Base-by-base conservation (phyloP, 2,797 vertebrate species). In the Craterocephalus amniculus region DNA sequence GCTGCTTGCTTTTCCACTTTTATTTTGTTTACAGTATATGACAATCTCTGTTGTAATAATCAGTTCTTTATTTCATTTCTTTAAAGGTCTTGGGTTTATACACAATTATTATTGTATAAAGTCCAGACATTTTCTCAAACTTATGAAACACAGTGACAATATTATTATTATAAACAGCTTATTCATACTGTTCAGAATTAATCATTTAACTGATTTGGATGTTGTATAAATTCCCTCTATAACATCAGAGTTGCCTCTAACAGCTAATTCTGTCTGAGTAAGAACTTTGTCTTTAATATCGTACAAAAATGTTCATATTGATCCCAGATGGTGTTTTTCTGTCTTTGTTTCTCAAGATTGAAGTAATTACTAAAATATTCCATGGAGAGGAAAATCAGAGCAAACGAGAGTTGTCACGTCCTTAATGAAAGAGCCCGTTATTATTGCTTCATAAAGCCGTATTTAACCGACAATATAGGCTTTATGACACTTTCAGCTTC, bases 401-500 rank as follows among this genome's bases (percentile, higher is more conserved):
- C 76, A 84, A 88, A 85, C 22, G 51, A 65, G 72, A 84, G 72
- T 75, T 88, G 91, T 89, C 85, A 73, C 81, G 83, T 58, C 73
- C 58, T 79, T 84, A 83, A 89, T 89, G 86, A 87, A 91, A 90
- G 78, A 80, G 74, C 63, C 78, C 81, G 81, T 87, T 88, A 84
- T 88, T 87, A 89, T 88, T 90, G 67, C 76, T 78, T 86, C 74
- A 86, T 83, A 84, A 79, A 57, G 79, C 64, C 68, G 58, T 29
- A 9, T 81, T 81, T 88, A 77, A 84, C 81, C 64, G 79, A 89
- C 81, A 89, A 83, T 83, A 73, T 84, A 73, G 78, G 73, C 86
- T 83, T 90, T 75, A 88, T 84, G 87, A 88, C 87, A 84, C 65
- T 62, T 85, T 86, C 58, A 71, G 81, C 91, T 90, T 88, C 79